These are phyloP conservation scores for Belonocnema kinseyi DNA, from an alignment of 1,140 invertebrate genomes.

Conservation along the genomic window DNA sequence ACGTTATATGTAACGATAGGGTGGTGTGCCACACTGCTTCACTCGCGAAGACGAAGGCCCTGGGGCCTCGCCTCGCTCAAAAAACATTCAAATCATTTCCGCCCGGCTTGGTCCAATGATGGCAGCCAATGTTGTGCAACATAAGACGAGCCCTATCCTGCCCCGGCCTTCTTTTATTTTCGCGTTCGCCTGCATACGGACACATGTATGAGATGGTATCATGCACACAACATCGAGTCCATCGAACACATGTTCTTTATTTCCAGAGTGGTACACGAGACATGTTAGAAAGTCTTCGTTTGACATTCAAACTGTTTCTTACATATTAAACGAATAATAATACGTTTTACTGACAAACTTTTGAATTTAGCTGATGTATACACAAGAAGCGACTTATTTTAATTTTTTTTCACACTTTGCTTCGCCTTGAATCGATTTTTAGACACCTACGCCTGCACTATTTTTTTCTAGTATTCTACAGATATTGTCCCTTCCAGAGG, in stretches of 20 bases:
- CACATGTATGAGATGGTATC: slow-evolving; percentile 33
- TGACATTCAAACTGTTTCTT: too few relatives aligned
- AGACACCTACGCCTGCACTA: too few relatives aligned
- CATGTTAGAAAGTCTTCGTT: too few relatives aligned
- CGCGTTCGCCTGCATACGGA: slow-evolving; percentile 31
- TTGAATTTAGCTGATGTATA: too few relatives aligned
- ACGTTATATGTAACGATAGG: slow-evolving; percentile 9
- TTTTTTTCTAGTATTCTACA: slow-evolving; percentile 1
- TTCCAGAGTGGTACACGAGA: too few relatives aligned
- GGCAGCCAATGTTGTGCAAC: slow-evolving; percentile 70
- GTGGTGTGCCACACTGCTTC: slow-evolving; percentile 42
- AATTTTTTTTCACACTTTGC: too few relatives aligned
- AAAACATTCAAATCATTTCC: slow-evolving; percentile 75
- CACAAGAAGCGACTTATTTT: too few relatives aligned
- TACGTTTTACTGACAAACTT: too few relatives aligned
- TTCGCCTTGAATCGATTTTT: too few relatives aligned
- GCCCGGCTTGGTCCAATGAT: slow-evolving; percentile 67
- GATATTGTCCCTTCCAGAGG: slow-evolving; percentile 40
- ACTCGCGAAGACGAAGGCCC: slow-evolving; percentile 62
- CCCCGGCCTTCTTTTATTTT: background rate
- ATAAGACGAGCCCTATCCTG: slow-evolving; percentile 56
- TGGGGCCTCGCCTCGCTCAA: slow-evolving; percentile 62
- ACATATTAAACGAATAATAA: too few relatives aligned
- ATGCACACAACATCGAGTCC: too few relatives aligned
- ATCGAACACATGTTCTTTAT: too few relatives aligned